Evolutionary conservation across 2,797 vertebrate species (phyloP), one percentile per base, ranked within the genome.

Genomic region (Denticeps clupeoides): DNA sequence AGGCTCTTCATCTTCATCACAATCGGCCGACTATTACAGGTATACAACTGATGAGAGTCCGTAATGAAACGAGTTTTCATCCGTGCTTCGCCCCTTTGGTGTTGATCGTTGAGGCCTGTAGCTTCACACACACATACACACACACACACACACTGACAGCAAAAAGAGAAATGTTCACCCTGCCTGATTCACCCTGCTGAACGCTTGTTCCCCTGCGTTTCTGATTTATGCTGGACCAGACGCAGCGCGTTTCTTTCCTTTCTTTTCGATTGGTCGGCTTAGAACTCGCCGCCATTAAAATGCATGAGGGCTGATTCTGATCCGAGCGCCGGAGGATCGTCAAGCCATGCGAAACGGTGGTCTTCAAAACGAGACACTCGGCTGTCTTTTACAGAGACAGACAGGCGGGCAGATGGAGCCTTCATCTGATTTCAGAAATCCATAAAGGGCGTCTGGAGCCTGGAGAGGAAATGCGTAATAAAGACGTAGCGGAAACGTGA

Each of bases 221-320:
- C 46, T 73, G 63, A 74, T 72, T 74, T 74, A 74, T 77, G 67
- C n/a, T n/a, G n/a, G n/a, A n/a, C n/a, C n/a, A n/a, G n/a, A n/a
- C n/a, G n/a, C n/a, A n/a, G n/a, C n/a, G n/a, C 29, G 77, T 72
- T 71, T 73, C 70, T 73, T 71, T 72, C 59, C 28, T 52, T 37
- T 23, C 23, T 51, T 35, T 45, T 22, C 9, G 58, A 63, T 64
- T 58, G 49, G 44, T n/a, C 24, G 3, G 60, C 71, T 74, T 63
- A 68, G 66, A 74, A 67, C 47, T 47, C 9, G 48, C 33, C n/a
- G n/a, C 56, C 46, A 74, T 78, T 70, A 75, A 80, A 74, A 79
- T 79, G 58, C 60, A 80, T 73, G 74, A 80, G 68, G 55, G 40
- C 47, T 46, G 40, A 56, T 47, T 46, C 19, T 29, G n/a, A 33